A percentile compares a stretch with the other conserved stretches of the same genome.
Evolutionary conservation across 2,797 vertebrate genomes (phyloP).

Genomic region (Oreochromis grahami): DNA sequence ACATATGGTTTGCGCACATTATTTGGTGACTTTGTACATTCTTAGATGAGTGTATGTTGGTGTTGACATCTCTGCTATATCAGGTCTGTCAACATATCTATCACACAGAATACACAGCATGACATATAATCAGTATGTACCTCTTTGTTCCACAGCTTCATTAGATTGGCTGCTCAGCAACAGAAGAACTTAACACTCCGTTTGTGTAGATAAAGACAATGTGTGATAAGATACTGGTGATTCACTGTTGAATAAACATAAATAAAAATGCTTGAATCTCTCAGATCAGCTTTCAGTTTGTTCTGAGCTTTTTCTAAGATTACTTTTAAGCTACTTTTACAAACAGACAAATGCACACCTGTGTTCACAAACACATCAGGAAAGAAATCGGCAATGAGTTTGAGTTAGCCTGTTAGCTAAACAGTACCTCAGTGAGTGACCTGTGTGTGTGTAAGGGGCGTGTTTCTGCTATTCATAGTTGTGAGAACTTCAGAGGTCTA

Average conservation of each 20-base stretch:
- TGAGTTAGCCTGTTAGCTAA: not conserved
- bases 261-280: not conserved
- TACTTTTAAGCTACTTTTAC: not conserved
- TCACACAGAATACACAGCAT: not conserved
- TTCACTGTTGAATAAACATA: not conserved
- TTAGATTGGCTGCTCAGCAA: not conserved
- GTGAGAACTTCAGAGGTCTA: conserved; percentile 60
- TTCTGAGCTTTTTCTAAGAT: not conserved
- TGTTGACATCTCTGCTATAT: not conserved
- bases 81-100: not conserved
- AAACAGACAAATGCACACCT: not conserved
- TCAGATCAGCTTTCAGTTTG: not conserved
- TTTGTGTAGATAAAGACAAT: not conserved
- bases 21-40: not conserved
- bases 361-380: not conserved
- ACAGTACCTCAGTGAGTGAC: not conserved
- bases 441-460: conserved; percentile 41
- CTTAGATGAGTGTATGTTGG: not conserved
- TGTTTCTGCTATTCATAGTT: conserved; percentile 77
- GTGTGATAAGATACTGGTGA: not conserved
- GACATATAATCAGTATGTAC: not conserved
- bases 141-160: not conserved
- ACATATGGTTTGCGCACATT: not conserved
- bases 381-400: not conserved
- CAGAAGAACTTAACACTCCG: not conserved